phyloP scores from a whole-genome alignment of 53 echinoderm and acorn worm species.

The Temnopleurus reevesii region DNA sequence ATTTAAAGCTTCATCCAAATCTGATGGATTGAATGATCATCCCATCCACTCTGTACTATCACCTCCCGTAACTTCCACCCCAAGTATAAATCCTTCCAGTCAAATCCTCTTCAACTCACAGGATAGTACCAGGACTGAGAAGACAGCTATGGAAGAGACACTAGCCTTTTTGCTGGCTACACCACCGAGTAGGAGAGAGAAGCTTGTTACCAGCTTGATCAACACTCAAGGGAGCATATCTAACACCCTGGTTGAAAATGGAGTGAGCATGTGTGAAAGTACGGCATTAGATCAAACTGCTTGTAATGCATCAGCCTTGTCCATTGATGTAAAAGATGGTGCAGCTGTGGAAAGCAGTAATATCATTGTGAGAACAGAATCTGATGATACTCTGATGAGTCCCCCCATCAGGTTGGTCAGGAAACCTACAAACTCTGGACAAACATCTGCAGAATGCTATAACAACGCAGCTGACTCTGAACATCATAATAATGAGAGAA shows the following conservation, averaged over 20 bases:
- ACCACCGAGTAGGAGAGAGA: constrained; percentile 77
- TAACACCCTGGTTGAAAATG: background rate
- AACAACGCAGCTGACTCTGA: background rate
- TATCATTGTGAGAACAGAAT: background rate
- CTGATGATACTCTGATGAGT: background rate
- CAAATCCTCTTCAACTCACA: constrained; percentile 19
- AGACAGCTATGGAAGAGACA: constrained; percentile 80
- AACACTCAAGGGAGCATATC: too few species aligned
- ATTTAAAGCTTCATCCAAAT: too few species aligned
- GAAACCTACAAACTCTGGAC: background rate
- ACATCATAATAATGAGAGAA: background rate
- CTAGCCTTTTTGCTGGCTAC: constrained; percentile 89
- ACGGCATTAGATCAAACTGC: background rate
- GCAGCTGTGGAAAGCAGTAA: background rate
- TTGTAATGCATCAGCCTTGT: background rate
- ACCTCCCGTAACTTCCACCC: background rate
- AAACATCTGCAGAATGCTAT: background rate
- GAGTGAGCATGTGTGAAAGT: background rate
- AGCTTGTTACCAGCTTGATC: background rate
- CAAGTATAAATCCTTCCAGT: background rate
- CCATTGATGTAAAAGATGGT: background rate
- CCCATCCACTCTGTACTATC: background rate
- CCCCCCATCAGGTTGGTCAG: background rate
- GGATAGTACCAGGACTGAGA: constrained; percentile 16
- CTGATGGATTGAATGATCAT: too few species aligned